Evolutionary conservation across 2,888 invertebrate genomes (phyloP), one percentile per base, ranked within the genome.

Genomic region (Heliconius hortense): DNA sequence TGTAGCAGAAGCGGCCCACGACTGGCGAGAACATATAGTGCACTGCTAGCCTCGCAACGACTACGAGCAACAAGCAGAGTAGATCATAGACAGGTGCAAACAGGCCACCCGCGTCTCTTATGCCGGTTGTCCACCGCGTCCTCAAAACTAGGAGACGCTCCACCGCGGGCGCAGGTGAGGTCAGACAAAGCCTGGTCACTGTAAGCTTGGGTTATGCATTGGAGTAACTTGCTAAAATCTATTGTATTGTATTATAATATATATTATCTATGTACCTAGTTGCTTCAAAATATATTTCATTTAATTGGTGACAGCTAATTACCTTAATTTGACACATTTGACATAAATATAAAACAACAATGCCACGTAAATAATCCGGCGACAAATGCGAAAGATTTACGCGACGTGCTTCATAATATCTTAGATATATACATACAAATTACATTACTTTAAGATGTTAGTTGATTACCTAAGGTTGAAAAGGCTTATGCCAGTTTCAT

Each of bases 131-230:
- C 91, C n/a, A 91, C 92, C 8, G 92, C 91, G 68, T 89, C 91
- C 71, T 89, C 92, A 10, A 90, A 91, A 77, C 85, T 92, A 28
- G 90, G 86, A 78, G 93, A 92, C 81, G 90, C 89, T 81, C 90
- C 89, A 71, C 88, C 91, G 48, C 84, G 92, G 88, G 90, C 92
- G 87, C 91, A 94, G 93, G 93, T 94, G 91, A 93, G 93, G 93
- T 93, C 86, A 91, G 92, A 85, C 43, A 71, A 75, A 63, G 18
- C n/a, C 66, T 60, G 68, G 73, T 66, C 35, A n/a, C n/a, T 74
- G 64, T 59, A 71, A 67, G 68, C 43, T 76, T 67, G 67, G 75
- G 76, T 62, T 24, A 39, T 35, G 48, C 69, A 31, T 28, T 56
- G 18, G 35, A 59, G 31, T 35, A 60, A 7, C 26, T 35, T 7